Percentiles rank a stretch among this genome's conserved stretches.
phyloP scores from a whole-genome alignment of 2,113 vertebrate species.

The Empidonax alnorum region DNA sequence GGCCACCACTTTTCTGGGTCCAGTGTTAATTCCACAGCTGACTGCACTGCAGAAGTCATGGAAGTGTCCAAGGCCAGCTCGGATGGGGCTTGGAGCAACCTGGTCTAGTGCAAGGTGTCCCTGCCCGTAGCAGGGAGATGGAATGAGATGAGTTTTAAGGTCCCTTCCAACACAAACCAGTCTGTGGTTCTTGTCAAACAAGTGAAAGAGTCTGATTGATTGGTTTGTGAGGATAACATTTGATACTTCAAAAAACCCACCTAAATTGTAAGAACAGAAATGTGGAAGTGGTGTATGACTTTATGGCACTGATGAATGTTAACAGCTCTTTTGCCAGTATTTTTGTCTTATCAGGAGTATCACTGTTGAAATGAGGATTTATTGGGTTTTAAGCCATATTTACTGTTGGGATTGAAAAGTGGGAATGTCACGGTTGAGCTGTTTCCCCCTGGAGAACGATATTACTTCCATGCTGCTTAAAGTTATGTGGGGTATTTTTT shows the following conservation, averaged over 20 bases:
- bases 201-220: background rate
- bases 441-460: background rate
- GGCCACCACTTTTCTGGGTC: background rate
- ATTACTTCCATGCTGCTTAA: background rate
- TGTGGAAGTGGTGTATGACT: background rate
- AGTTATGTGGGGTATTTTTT: background rate
- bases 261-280: background rate
- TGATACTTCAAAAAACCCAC: background rate
- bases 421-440: background rate
- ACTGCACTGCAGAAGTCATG: background rate
- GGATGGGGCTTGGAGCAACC: background rate
- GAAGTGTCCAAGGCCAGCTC: background rate
- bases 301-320: background rate
- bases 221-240: background rate
- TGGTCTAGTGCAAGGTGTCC: background rate
- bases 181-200: background rate
- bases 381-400: background rate
- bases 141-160: background rate
- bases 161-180: background rate
- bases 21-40: fast-evolving
- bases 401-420: background rate
- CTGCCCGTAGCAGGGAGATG: background rate
- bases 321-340: background rate
- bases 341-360: background rate
- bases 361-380: background rate